These are phyloP conservation scores for Acrocyrtus sp. DNA, from an alignment of 2,888 invertebrate genomes.

Conservation along the genomic window DNA sequence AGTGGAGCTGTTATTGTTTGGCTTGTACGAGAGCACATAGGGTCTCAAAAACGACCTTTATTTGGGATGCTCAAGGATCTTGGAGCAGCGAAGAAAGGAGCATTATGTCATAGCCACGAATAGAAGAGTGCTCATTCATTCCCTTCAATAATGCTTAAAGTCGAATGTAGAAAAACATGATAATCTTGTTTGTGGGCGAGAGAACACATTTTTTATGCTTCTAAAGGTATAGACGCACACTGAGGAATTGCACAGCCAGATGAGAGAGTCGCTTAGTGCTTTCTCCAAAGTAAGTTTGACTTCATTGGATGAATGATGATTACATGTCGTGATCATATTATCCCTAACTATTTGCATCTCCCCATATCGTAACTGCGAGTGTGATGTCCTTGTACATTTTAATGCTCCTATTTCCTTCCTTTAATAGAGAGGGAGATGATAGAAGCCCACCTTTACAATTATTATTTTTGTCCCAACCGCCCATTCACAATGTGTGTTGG, in stretches of 20 bases:
- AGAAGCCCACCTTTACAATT: conserved; percentile 47
- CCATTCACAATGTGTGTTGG: conserved; percentile 44
- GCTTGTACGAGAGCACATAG: neutral
- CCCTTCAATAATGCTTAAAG: conserved; percentile 30
- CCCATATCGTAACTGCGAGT: no score
- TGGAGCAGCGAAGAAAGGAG: neutral
- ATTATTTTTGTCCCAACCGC: conserved; percentile 37
- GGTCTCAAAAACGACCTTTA: conserved; percentile 4
- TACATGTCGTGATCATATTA: neutral
- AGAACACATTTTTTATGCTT: conserved; percentile 29
- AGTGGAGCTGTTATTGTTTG: no score
- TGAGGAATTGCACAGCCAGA: neutral
- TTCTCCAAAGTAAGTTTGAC: conserved; percentile 1
- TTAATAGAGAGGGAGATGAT: conserved; percentile 12
- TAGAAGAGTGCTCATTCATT: conserved; percentile 46
- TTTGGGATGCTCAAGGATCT: conserved; percentile 13
- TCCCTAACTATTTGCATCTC: no score
- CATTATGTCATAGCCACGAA: conserved; percentile 55
- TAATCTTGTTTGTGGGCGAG: conserved; percentile 44
- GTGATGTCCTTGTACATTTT: conserved; percentile 3
- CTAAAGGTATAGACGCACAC: conserved; percentile 1
- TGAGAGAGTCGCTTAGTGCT: conserved; percentile 13
- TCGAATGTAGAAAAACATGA: conserved; percentile 5
- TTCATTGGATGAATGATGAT: neutral
- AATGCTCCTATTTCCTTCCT: conserved; percentile 37